phyloP scores from a whole-genome alignment of 2,888 invertebrate genomes.

The Cetonia aurata region DNA sequence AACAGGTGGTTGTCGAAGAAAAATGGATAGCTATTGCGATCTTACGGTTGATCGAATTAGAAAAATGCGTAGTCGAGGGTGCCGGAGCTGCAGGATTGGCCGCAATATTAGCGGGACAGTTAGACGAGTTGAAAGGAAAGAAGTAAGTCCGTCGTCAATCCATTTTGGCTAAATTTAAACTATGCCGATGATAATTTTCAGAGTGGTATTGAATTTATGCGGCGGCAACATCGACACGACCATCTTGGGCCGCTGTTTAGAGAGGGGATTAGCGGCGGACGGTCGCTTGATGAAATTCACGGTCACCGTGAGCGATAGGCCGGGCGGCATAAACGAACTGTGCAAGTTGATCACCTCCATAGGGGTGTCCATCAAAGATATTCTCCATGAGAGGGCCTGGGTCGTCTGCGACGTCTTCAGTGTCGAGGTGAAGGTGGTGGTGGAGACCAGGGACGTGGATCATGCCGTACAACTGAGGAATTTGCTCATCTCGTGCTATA shows the following conservation, averaged over 20 bases:
- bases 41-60: constrained; percentile 73
- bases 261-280: constrained; percentile 89
- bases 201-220: constrained; percentile 86
- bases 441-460: constrained; percentile 87
- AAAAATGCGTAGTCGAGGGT: constrained; percentile 81
- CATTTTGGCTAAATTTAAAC: too few relatives aligned
- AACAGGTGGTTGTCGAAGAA: constrained; percentile 71
- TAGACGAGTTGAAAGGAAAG: constrained; percentile 78
- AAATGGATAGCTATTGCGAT: constrained; percentile 76
- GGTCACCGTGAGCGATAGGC: constrained; percentile 86
- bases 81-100: constrained; percentile 79
- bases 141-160: constrained; percentile 63
- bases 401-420: constrained; percentile 89
- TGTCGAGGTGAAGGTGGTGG: constrained; percentile 87
- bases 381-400: constrained; percentile 97
- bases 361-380: constrained; percentile 94
- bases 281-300: constrained; percentile 82
- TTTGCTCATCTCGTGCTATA: constrained; percentile 70
- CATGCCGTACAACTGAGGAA: constrained; percentile 78
- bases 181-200: too few relatives aligned
- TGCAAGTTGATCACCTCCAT: constrained; percentile 80
- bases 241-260: constrained; percentile 87
- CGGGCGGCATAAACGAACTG: constrained; percentile 89
- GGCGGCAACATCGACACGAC: constrained; percentile 95
- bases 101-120: constrained; percentile 73